Base-by-base conservation (phyloP, 2,888 invertebrate species). In the Drosophila seclusa region DNA sequence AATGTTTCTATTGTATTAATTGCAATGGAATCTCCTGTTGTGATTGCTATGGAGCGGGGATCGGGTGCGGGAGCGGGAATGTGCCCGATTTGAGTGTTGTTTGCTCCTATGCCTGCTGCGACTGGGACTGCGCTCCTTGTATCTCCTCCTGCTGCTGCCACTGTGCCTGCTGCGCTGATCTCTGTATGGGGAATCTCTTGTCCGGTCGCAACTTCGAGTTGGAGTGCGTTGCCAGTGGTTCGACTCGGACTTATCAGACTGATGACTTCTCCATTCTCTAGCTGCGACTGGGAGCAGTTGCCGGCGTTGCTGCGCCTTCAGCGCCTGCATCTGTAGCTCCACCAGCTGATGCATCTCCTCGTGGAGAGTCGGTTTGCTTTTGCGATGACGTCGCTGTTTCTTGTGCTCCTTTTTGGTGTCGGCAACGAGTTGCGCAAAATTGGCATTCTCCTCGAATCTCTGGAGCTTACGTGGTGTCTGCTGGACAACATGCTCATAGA, bases 271-370 rank as follows among this genome's bases (percentile, higher is more conserved):
- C 10, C 21, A 16, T 10, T 40, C 57, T 16, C 31, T 6, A 10
- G 57, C 31, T 42, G 3, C 29, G 21, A 10, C 16, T 16, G 29
- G 3, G 13, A 16, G 29, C 8, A 8, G n/a, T 61, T 13, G 18
- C 52, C 52, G 13, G 27, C 60, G 42, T 58, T 67, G 27, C 49
- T 58, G 7, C 54, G 3, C 21, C 42, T 61, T 42, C 38, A 93
- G 55, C 4, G 93, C 91, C 62, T 91, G 80, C 93, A 93, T 93
- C 82, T 93, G 93, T 16, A 92, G 68, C 3, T 89, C 76, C 8
- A 93, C 90, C 40, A 93, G 73, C 55, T 90, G 88, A 13, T 91
- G 86, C 34, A 93, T 78, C 68, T 93, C 91, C 72, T 93, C 92
- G 13, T 87, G 91, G 11, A 91, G 80, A 3, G 93, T 92, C 4